A percentile compares a stretch with the other conserved stretches of the same genome.
Conservation (phyloP, 2,113 vertebrate genomes). For the Saguinus imperator region DNA sequence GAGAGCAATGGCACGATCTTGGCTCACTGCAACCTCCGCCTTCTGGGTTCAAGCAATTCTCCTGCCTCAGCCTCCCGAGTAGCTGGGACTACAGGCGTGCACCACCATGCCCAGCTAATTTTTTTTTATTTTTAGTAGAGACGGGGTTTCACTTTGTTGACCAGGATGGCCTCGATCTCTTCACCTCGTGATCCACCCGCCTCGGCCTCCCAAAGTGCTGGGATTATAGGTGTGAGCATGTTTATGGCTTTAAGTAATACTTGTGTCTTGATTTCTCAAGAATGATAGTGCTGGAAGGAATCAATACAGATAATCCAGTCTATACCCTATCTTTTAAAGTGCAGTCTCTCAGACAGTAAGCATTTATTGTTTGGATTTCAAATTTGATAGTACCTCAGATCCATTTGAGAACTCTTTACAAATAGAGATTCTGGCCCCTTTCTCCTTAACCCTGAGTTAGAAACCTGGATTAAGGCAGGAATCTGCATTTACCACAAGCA, state of each 20-base stretch:
- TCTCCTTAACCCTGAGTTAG: not conserved
- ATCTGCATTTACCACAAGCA: not conserved
- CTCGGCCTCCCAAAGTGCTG: too few relatives aligned
- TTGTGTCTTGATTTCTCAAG: not conserved
- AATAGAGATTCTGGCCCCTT: not conserved
- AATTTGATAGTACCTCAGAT: not conserved
- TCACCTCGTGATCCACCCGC: too few relatives aligned
- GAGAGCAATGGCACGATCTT: too few relatives aligned
- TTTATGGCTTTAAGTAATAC: not conserved
- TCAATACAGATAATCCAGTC: conserved; percentile 32
- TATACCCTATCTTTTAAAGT: not conserved
- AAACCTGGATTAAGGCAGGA: not conserved
- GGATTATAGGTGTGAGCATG: too few relatives aligned
- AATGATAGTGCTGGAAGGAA: conserved; percentile 1
- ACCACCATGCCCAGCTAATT: too few relatives aligned
- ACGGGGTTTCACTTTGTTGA: too few relatives aligned
- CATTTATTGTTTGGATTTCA: not conserved
- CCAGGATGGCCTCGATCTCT: too few relatives aligned
- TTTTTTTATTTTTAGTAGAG: too few relatives aligned
- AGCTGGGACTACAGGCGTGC: too few relatives aligned
- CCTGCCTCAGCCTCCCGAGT: too few relatives aligned
- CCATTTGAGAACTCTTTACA: not conserved
- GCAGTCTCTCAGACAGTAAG: conserved; percentile 15
- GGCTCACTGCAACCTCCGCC: too few relatives aligned
- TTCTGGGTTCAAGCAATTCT: too few relatives aligned